phyloP scores from a whole-genome alignment of 2,888 invertebrate species.

The Uropetala carovei region DNA sequence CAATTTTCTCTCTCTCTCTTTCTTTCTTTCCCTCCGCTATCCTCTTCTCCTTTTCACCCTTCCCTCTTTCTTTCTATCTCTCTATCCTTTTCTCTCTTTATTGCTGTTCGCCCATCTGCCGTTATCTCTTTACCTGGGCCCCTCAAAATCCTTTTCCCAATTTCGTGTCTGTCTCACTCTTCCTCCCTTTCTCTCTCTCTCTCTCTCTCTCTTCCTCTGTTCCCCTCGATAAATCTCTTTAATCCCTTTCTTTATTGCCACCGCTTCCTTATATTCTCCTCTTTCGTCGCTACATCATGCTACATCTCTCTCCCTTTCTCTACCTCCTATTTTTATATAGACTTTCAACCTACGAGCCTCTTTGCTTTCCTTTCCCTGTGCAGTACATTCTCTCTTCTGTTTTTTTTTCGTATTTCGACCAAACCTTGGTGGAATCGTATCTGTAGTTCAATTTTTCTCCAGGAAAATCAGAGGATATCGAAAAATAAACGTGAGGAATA shows the following conservation, averaged over 20 bases:
- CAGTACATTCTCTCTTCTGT: not conserved
- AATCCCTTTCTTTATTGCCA: not conserved
- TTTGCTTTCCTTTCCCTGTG: not conserved
- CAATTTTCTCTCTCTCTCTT: too few relatives aligned
- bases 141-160: slow-evolving; percentile 13
- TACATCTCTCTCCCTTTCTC: too few relatives aligned
- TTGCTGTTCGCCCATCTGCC: not conserved
- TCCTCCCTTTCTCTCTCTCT: not conserved
- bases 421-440: not conserved
- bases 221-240: not conserved
- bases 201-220: not conserved
- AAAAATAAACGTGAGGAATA: not conserved
- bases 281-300: too few relatives aligned
- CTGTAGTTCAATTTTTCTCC: not conserved
- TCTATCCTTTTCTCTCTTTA: not conserved
- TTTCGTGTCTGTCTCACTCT: slow-evolving; percentile 1
- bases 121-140: not conserved
- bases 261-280: not conserved
- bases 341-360: not conserved
- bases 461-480: not conserved
- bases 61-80: not conserved
- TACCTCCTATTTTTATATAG: too few relatives aligned
- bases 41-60: too few relatives aligned
- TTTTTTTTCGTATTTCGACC: not conserved
- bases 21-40: too few relatives aligned